A percentile compares a stretch with the other conserved stretches of the same genome.
These are phyloP conservation scores for Aulostomus chinensis DNA, from an alignment of 2,797 vertebrate genomes.

Conservation along the genomic window DNA sequence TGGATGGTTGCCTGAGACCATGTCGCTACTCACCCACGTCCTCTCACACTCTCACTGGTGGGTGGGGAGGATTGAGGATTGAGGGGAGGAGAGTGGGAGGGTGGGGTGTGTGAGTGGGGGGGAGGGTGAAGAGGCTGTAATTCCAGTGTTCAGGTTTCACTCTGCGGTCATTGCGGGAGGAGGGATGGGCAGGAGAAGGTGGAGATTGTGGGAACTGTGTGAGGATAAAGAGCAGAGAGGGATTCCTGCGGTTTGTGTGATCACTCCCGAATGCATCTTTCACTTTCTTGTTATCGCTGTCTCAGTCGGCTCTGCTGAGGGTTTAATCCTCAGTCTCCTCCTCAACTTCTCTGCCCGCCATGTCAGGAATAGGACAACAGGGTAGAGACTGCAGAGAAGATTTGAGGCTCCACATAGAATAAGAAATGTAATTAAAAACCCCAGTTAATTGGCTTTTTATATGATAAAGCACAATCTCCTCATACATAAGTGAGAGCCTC, in stretches of 20 bases:
- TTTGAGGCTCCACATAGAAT: slow-evolving; percentile 51
- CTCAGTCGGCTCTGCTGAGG: slow-evolving; percentile 36
- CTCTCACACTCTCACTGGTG: slow-evolving; percentile 61
- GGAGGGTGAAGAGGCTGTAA: slow-evolving; percentile 61
- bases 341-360: slow-evolving; percentile 24
- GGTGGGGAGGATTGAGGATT: too few species aligned
- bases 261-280: slow-evolving; percentile 67
- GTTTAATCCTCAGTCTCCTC: slow-evolving; percentile 50
- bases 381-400: slow-evolving; percentile 49
- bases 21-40: slow-evolving; percentile 37
- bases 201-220: slow-evolving; percentile 64
- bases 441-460: slow-evolving; percentile 76
- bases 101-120: slow-evolving; percentile 6
- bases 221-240: slow-evolving; percentile 68
- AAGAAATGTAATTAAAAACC: slow-evolving; percentile 74
- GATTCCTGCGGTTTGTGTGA: slow-evolving; percentile 68
- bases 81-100: slow-evolving; percentile 16
- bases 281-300: slow-evolving; percentile 56
- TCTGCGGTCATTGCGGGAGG: slow-evolving; percentile 69
- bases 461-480: slow-evolving; percentile 73
- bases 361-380: slow-evolving; percentile 44
- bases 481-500: slow-evolving; percentile 65
- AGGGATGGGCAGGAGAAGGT: slow-evolving; percentile 59
- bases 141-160: slow-evolving; percentile 80
- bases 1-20: slow-evolving; percentile 35